Conservation (phyloP, 2,113 vertebrate genomes). For the Antennarius striatus region DNA sequence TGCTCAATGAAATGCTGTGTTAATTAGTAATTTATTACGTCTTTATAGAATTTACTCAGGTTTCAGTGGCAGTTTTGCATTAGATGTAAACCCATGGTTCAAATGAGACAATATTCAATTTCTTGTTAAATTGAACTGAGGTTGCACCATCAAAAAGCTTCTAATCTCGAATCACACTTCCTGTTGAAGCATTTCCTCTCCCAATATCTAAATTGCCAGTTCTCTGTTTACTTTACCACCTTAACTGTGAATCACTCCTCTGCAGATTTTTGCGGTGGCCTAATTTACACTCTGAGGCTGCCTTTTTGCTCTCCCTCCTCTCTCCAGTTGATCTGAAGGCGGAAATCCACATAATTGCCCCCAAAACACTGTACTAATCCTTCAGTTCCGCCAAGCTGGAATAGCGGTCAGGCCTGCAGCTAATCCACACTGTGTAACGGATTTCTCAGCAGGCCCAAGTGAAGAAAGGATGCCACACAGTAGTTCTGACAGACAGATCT, state of each 20-base stretch:
- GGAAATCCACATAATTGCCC: slow-evolving; percentile 73
- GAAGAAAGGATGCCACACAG: slow-evolving; percentile 17
- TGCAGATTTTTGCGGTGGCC: slow-evolving; percentile 36
- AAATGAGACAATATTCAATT: slow-evolving; percentile 3
- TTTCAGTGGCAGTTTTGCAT: slow-evolving; percentile 8
- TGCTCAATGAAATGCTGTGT: slow-evolving; percentile 43
- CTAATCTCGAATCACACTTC: background rate
- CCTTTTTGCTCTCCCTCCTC: slow-evolving; percentile 16
- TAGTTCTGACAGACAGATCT: background rate
- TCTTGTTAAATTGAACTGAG: background rate
- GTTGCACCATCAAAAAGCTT: background rate
- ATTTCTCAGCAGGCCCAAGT: slow-evolving; percentile 57
- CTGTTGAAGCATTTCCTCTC: background rate
- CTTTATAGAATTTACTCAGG: slow-evolving; percentile 7
- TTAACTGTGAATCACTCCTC: slow-evolving; percentile 46
- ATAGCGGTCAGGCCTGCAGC: slow-evolving; percentile 34
- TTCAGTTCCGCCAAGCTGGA: slow-evolving; percentile 44
- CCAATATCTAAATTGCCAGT: slow-evolving; percentile 30
- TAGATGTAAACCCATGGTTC: slow-evolving; percentile 12
- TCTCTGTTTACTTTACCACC: slow-evolving; percentile 33
- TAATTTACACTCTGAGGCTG: slow-evolving; percentile 43
- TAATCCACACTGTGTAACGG: slow-evolving; percentile 53
- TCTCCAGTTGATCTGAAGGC: slow-evolving; percentile 43
- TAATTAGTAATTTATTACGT: slow-evolving; percentile 32
- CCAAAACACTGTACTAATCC: slow-evolving; percentile 66